phyloP scores from a whole-genome alignment of 2,113 vertebrate genomes.

The Scopus umbretta region DNA sequence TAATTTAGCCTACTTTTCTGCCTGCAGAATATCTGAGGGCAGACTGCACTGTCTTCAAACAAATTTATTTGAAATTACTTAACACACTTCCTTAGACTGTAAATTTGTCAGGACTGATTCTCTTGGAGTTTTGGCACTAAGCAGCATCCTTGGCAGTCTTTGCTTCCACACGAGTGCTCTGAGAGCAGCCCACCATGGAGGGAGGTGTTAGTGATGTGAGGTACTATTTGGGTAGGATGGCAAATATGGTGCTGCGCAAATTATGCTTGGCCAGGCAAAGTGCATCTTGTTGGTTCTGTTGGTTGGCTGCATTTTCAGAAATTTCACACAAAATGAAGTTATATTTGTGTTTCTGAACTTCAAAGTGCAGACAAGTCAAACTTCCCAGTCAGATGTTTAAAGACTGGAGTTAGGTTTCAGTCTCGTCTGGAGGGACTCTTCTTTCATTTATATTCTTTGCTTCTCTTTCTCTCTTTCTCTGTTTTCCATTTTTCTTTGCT shows the following conservation, averaged over 20 bases:
- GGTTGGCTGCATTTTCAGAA: not conserved
- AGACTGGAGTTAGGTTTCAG: not conserved
- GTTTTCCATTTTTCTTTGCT: not conserved
- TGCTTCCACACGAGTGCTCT: not conserved
- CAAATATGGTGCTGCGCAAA: not conserved
- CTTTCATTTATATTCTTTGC: not conserved
- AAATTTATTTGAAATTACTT: constrained; percentile 53
- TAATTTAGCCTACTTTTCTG: constrained; percentile 65
- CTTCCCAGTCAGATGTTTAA: not conserved
- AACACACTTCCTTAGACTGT: constrained; percentile 1
- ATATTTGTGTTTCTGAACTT: not conserved
- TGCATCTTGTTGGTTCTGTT: not conserved
- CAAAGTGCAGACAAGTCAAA: not conserved
- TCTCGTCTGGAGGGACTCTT: not conserved
- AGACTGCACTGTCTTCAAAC: constrained; percentile 24
- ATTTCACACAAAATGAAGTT: not conserved
- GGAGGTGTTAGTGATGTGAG: not conserved
- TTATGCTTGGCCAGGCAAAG: not conserved
- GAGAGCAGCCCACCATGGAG: not conserved
- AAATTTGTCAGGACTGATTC: not conserved
- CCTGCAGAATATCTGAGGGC: constrained; percentile 43
- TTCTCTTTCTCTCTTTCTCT: not conserved
- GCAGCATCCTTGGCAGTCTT: not conserved
- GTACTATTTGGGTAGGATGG: not conserved
- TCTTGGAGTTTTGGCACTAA: not conserved